These are phyloP conservation scores for Harpagifer antarcticus DNA, from an alignment of 2,797 vertebrate genomes.

Conservation along the genomic window DNA sequence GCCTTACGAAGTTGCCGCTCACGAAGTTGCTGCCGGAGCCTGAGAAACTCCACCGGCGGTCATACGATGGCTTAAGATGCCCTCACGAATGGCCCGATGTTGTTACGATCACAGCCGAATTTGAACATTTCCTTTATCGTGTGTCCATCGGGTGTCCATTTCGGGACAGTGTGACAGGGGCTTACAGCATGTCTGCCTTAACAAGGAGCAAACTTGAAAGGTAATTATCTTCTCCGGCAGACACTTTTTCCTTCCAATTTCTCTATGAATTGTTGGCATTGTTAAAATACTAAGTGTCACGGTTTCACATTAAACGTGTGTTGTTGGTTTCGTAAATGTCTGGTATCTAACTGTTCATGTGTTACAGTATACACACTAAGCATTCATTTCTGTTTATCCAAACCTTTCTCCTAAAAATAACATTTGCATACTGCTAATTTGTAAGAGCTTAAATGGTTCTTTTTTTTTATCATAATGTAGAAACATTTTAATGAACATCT, in stretches of 20 bases:
- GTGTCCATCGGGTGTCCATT: too few relatives aligned
- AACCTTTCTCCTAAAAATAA: neutral
- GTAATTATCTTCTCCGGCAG: neutral
- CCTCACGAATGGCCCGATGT: too few relatives aligned
- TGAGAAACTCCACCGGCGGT: too few relatives aligned
- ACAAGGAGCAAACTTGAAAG: conserved; percentile 18
- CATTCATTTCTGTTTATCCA: neutral
- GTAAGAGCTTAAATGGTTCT: neutral
- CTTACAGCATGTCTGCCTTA: conserved; percentile 6
- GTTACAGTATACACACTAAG: neutral
- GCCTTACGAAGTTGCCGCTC: too few relatives aligned
- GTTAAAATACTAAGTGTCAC: neutral
- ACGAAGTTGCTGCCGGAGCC: too few relatives aligned
- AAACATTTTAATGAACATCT: neutral
- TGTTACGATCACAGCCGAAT: too few relatives aligned
- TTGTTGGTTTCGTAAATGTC: too few relatives aligned
- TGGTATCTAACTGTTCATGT: neutral
- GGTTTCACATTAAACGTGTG: neutral
- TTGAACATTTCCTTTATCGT: too few relatives aligned
- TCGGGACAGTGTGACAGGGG: too few relatives aligned
- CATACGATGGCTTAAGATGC: too few relatives aligned
- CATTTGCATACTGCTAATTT: neutral
- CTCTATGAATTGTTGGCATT: conserved; percentile 1
- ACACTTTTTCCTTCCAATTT: neutral
- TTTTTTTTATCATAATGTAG: neutral